Base-by-base conservation (phyloP, 2,797 vertebrate species). In the Choloepus didactylus region DNA sequence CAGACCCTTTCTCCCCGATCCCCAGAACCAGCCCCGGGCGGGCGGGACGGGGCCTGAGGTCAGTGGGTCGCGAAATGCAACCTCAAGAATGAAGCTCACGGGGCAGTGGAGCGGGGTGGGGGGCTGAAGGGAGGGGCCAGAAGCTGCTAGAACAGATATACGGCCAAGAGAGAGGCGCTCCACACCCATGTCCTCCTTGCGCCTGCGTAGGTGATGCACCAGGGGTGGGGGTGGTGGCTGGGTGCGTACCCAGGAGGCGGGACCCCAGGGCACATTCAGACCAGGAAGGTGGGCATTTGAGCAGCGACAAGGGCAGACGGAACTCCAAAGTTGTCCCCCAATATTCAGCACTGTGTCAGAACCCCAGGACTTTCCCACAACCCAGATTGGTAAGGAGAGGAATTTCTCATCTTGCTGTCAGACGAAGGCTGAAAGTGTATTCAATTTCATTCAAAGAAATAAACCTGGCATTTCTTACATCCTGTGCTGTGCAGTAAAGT, bases 401-500 rank as follows among this genome's bases (percentile, higher is more conserved):
- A 38, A 87, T 81, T 59, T 75, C 60, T 41, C 25, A 89, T 31
- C 31, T 93, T 49, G 21, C 31, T 85, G 27, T 82, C 27, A 31
- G 81, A 67, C 46, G 11, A 87, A 70, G 80, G n/a, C 66, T 69
- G 54, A 59, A 46, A 70, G 41, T 59, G 90, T 85, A 88, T 83
- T 85, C 70, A 62, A 80, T 90, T 94, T 85, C n/a, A 76, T 46
- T 83, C 66, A 60, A 75, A 92, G 41, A 82, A 87, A 81, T 81
- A 94, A 89, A 80, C 62, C 19, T 35, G 56, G 51, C 51, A 70
- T 87, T 87, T 81, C 67, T 84, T 49, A 31, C 29, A 49, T 9
- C 35, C 49, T n/a, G 14, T 91, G 38, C 91, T 38, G n/a, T 59
- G 41, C 87, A 35, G 81, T 44, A 25, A 41, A 72, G 12, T 80